A percentile compares a stretch with the other conserved stretches of the same genome.
Conservation (phyloP, 1,140 invertebrate genomes). For the Drosophila pandora region DNA sequence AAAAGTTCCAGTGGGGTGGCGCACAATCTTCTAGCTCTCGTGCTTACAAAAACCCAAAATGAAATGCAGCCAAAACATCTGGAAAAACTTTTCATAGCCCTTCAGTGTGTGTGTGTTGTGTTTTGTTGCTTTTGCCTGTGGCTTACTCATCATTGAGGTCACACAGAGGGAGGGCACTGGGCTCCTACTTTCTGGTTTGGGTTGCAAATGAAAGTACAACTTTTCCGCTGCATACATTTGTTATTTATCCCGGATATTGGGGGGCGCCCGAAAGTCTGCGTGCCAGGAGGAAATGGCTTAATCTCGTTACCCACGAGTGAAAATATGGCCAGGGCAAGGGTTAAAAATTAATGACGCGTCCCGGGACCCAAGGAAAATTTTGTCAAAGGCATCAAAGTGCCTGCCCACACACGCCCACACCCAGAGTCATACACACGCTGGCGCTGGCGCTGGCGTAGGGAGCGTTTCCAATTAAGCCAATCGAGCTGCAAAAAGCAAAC, state of each 20-base stretch:
- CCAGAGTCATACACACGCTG: conserved; percentile 6
- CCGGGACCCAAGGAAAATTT: conserved; percentile 40
- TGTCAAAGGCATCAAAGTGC: conserved; percentile 61
- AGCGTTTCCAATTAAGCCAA: conserved; percentile 59
- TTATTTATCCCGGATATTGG: conserved; percentile 16
- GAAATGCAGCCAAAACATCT: conserved; percentile 52
- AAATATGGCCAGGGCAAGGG: conserved; percentile 41
- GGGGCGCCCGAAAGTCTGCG: conserved; percentile 14
- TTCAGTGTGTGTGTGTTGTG: conserved; percentile 15
- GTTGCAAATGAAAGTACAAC: conserved; percentile 41
- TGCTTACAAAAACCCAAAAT: conserved; percentile 17
- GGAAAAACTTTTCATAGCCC: conserved; percentile 31
- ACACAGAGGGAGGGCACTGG: background rate
- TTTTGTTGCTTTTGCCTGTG: conserved; percentile 33
- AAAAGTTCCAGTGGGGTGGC: conserved; percentile 20
- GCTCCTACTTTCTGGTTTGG: conserved; percentile 2
- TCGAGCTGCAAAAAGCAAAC: conserved; percentile 50
- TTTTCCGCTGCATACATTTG: conserved; percentile 33
- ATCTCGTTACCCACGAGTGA: conserved; percentile 39
- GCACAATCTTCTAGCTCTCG: background rate
- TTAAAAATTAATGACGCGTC: conserved; percentile 73
- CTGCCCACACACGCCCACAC: conserved; percentile 24
- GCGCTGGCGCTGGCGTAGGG: background rate
- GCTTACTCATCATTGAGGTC: conserved; percentile 48
- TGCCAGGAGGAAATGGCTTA: conserved; percentile 26